These are phyloP conservation scores for Euproctis similis DNA, from an alignment of 2,888 invertebrate genomes.

Conservation along the genomic window DNA sequence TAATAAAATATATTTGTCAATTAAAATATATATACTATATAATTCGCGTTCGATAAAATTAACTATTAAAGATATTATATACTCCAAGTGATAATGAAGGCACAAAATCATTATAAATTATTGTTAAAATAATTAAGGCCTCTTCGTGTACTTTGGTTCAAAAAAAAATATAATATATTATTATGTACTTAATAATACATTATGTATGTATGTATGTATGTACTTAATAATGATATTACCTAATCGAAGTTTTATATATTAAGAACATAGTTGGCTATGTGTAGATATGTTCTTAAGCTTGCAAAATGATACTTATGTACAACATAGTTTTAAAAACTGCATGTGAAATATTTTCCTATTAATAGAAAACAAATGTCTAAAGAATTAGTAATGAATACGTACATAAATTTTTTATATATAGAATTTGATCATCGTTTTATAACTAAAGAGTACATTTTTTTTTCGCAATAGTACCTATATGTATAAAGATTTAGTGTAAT, in stretches of 20 bases:
- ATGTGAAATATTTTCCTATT: conserved; percentile 51
- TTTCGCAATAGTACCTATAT: no score
- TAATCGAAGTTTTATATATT: conserved; percentile 26
- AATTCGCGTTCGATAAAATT: no score
- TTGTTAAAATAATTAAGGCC: no score
- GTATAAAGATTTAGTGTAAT: no score
- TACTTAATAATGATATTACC: conserved; percentile 24
- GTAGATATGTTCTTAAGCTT: conserved; percentile 38
- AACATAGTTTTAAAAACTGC: conserved; percentile 34
- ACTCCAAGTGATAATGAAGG: conserved; percentile 39
- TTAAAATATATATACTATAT: conserved; percentile 23
- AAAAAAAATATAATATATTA: no score
- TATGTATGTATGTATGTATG: conserved; percentile 25
- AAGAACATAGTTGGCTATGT: conserved; percentile 26
- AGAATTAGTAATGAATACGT: conserved; percentile 38
- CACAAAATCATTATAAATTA: conserved; percentile 32
- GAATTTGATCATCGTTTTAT: conserved; percentile 56
- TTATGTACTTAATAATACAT: conserved; percentile 20
- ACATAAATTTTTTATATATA: conserved; percentile 59
- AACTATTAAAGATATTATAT: conserved; percentile 21
- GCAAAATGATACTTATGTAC: conserved; percentile 37
- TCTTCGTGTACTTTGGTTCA: no score
- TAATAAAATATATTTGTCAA: conserved; percentile 25
- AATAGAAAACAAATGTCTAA: conserved; percentile 35
- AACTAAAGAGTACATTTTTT: conserved; percentile 67